Conservation (phyloP, 2,888 invertebrate genomes). For the Chrysolina oricalcia region DNA sequence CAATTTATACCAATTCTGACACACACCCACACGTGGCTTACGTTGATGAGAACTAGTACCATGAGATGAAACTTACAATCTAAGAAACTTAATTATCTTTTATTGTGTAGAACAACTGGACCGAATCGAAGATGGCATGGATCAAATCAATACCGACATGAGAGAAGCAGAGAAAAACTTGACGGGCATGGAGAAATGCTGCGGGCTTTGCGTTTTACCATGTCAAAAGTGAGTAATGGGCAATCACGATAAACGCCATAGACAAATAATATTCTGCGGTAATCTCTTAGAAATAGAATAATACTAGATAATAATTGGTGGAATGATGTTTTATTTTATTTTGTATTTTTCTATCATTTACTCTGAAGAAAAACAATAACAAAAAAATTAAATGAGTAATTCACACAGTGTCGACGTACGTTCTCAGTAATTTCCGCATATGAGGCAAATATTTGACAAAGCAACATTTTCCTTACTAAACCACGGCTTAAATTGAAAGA, state of each 20-base stretch:
- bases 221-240: conserved; percentile 91
- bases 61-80: conserved; percentile 16
- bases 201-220: conserved; percentile 98
- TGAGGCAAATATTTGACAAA: too few relatives aligned
- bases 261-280: background rate
- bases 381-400: too few relatives aligned
- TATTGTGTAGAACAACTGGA: conserved; percentile 94
- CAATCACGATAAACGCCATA: background rate
- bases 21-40: conserved; percentile 50
- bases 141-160: conserved; percentile 99
- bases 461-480: too few relatives aligned
- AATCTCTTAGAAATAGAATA: background rate
- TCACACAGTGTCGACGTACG: too few relatives aligned
- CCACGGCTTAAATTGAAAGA: too few relatives aligned
- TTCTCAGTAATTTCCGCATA: too few relatives aligned
- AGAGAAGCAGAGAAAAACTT: conserved; percentile 99
- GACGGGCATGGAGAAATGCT: conserved; percentile 99
- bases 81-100: conserved; percentile 34
- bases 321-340: too few relatives aligned
- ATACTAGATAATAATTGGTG: too few relatives aligned
- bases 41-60: conserved; percentile 37
- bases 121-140: conserved; percentile 99
- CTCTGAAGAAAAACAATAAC: too few relatives aligned
- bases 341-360: too few relatives aligned
- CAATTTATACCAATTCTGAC: conserved; percentile 52